Base-by-base conservation (phyloP, 2,797 vertebrate genomes). In the Atherinosoma microstoma region DNA sequence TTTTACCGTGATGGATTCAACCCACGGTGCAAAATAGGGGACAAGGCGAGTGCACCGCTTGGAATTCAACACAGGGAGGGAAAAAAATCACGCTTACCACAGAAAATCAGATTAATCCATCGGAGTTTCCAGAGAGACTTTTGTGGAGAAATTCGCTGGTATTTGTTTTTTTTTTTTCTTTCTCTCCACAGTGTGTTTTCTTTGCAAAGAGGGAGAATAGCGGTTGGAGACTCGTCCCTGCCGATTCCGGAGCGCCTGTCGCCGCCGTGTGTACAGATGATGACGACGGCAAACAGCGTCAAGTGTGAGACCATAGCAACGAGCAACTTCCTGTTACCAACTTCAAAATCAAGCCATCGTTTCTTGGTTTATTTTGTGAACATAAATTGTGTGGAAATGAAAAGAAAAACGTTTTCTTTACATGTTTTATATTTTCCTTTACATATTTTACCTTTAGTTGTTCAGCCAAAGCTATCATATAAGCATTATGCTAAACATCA, bases 211-310 rank as follows among this genome's bases (percentile, higher is more conserved):
- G 67, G 76, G 90, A 85, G 90, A 84, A 69, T 67, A 91, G 86
- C 90, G 89, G 86, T 73, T 86, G 86, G 86, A 90, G 83, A 80
- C 73, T 76, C 80, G 90, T 85, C 87, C 88, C 92, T 87, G 80
- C 83, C 83, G 88, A 87, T 76, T 69, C 85, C 63, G 89, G 83
- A 91, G 92, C 88, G 91, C 89, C 93, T 85, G 92, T 91, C 92
- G 89, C 93, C 82, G 88, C 93, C 83, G 91, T 92, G 89, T 87
- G 91, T 91, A 91, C 92, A 88, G 93, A 94, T 89, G 93, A 93
- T 91, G 94, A 93, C 92, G 91, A 87, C 18, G 82, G 54, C 6
- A 24, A 29, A 9, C 38, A 58, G 49, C 0, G 80, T 78, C 67
- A 86, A 89, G 78, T 0, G 18, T 3, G 0, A 30, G 15, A 13